Evolutionary conservation across 2,888 invertebrate species (phyloP).

Genomic region (Orchesella flavescens): DNA sequence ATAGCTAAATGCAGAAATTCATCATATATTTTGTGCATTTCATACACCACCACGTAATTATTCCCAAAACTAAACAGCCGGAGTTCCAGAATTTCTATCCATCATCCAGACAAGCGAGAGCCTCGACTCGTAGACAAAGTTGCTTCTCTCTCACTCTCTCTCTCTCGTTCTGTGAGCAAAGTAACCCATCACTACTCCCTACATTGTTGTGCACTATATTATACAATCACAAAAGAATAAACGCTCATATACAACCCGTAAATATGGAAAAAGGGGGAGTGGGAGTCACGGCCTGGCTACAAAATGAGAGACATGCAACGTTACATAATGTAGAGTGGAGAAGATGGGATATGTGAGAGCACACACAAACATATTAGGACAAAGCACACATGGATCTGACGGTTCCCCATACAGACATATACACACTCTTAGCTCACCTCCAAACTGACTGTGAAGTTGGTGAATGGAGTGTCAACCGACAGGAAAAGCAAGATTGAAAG

Average conservation of each 20-base stretch:
- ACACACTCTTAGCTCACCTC: conserved; percentile 8
- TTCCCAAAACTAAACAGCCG: not conserved
- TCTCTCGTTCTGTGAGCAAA: not conserved
- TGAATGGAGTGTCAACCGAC: conserved; percentile 5
- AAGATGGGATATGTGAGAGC: no score
- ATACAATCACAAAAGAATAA: conserved; percentile 34
- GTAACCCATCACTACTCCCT: conserved; percentile 37
- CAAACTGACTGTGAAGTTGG: conserved; percentile 24
- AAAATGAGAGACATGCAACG: conserved; percentile 36
- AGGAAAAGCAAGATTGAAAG: conserved; percentile 31
- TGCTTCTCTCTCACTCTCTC: no score
- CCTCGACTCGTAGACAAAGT: not conserved
- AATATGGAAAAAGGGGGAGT: conserved; percentile 39
- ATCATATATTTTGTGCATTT: no score
- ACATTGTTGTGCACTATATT: conserved; percentile 37
- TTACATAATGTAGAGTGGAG: no score
- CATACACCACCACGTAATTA: no score
- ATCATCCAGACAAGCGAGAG: not conserved
- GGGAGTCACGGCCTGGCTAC: conserved; percentile 42
- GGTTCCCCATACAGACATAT: no score
- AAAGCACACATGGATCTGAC: no score
- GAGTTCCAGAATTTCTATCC: not conserved
- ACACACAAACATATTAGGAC: no score
- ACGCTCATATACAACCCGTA: conserved; percentile 29
- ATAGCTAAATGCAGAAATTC: no score